These are phyloP conservation scores for Synanthedon andrenaeformis DNA, from an alignment of 2,888 invertebrate genomes.

Conservation along the genomic window DNA sequence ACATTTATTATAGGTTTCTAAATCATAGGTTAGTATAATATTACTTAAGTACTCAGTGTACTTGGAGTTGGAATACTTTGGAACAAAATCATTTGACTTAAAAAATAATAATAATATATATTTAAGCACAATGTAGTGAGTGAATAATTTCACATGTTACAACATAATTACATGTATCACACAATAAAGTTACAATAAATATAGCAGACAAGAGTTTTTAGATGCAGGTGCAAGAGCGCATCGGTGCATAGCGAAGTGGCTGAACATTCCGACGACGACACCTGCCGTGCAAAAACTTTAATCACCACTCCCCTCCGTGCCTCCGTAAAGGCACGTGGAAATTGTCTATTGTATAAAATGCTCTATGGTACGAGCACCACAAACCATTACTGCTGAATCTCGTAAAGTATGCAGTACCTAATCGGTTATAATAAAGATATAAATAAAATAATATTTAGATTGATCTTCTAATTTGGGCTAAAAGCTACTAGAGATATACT, in stretches of 20 bases:
- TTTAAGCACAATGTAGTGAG: neutral
- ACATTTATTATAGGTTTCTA: no score
- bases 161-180: neutral
- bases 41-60: no score
- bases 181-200: neutral
- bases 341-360: neutral
- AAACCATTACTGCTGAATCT: neutral
- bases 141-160: neutral
- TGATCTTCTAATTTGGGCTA: no score
- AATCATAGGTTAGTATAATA: no score
- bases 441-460: no score
- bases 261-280: conserved; percentile 19
- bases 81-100: no score
- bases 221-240: conserved; percentile 5
- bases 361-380: neutral
- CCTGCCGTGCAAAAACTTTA: conserved; percentile 40
- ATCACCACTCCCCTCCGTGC: conserved; percentile 17
- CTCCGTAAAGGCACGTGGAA: conserved; percentile 16
- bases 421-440: no score
- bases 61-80: no score
- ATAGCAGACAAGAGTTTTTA: neutral
- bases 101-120: no score
- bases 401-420: no score
- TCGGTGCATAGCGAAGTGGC: neutral
- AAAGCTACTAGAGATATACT: no score